Conservation (phyloP, 2,113 vertebrate genomes). For the Equus quagga region DNA sequence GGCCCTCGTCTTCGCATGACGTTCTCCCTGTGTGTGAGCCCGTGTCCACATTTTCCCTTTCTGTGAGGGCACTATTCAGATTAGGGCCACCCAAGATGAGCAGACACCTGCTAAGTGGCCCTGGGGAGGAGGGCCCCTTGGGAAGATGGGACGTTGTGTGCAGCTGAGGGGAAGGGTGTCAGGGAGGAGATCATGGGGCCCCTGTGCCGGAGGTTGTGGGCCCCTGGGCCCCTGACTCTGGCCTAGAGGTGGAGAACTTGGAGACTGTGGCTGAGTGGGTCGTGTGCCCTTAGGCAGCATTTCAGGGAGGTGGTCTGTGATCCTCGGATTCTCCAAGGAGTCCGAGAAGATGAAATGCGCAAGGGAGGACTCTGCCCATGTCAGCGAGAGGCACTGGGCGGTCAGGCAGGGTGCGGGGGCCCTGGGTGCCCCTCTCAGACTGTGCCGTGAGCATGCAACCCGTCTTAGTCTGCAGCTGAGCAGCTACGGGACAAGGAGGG, state of each 20-base stretch:
- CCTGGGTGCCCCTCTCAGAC: too few species aligned
- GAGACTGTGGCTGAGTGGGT: too few species aligned
- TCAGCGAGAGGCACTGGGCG: neutral
- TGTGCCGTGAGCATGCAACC: too few species aligned
- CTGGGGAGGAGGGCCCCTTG: neutral
- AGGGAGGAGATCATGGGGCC: neutral
- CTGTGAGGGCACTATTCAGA: neutral
- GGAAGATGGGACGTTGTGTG: neutral
- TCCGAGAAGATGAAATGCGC: neutral
- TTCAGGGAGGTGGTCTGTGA: too few species aligned
- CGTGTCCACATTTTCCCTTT: neutral
- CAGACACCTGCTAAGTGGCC: fast-evolving
- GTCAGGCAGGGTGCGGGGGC: neutral
- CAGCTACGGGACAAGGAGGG: too few species aligned
- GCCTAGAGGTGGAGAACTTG: too few species aligned
- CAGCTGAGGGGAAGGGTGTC: neutral
- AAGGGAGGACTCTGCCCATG: neutral
- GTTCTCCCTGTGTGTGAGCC: neutral
- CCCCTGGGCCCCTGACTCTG: fast-evolving
- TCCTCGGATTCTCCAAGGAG: fast-evolving
- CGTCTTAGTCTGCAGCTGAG: fast-evolving
- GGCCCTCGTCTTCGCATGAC: fast-evolving
- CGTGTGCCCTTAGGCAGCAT: fast-evolving
- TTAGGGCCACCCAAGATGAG: too few species aligned
- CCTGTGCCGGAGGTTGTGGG: fast-evolving